These are phyloP conservation scores for Huso huso DNA, from an alignment of 2,797 vertebrate genomes.

Conservation along the genomic window DNA sequence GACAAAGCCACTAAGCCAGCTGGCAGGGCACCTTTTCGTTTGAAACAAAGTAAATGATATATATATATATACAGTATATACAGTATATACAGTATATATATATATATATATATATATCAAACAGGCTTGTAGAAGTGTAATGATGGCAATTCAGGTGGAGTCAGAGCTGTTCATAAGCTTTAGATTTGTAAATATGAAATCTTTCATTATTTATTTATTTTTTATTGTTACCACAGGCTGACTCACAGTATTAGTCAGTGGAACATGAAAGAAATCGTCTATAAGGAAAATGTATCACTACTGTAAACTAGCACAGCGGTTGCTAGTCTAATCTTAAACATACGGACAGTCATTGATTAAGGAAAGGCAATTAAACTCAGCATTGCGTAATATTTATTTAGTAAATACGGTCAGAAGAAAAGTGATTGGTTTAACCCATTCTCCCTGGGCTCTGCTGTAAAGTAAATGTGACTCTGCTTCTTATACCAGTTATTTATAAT, in stretches of 20 bases:
- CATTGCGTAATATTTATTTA: background rate
- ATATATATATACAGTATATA: no score
- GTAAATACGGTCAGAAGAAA: background rate
- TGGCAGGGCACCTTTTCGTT: no score
- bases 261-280: slow-evolving; percentile 7
- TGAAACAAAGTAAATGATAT: no score
- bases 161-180: slow-evolving; percentile 2
- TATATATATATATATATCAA: no score
- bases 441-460: background rate
- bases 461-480: no score
- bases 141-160: slow-evolving; percentile 7
- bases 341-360: background rate
- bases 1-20: no score
- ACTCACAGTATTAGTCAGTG: slow-evolving; percentile 8
- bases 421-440: background rate
- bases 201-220: background rate
- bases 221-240: slow-evolving; percentile 18
- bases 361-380: background rate
- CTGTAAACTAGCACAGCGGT: slow-evolving; percentile 15
- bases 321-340: slow-evolving; percentile 18
- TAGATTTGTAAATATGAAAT: slow-evolving; percentile 10
- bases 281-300: slow-evolving; percentile 30
- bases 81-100: no score
- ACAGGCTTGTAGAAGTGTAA: background rate
- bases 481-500: no score